These are phyloP conservation scores for Philopotamus ludificatus DNA, from an alignment of 1,140 invertebrate species.

Conservation along the genomic window DNA sequence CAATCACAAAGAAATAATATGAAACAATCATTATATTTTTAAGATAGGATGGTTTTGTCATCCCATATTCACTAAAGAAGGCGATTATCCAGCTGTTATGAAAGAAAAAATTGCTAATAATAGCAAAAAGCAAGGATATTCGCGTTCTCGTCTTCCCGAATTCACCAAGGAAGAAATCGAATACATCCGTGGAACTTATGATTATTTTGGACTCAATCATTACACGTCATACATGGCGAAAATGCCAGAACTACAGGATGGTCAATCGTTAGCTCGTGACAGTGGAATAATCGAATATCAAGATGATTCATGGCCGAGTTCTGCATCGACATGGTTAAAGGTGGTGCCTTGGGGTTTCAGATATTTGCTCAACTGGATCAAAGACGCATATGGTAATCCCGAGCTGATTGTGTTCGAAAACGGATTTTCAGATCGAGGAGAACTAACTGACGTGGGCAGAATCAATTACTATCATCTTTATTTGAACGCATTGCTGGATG, in stretches of 20 bases:
- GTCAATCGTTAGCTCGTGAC: constrained; percentile 53
- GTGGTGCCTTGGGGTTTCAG: constrained; percentile 65
- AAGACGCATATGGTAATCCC: constrained; percentile 61
- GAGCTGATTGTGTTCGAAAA: constrained; percentile 68
- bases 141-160: constrained; percentile 53
- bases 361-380: constrained; percentile 63
- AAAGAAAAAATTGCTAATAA: constrained; percentile 54
- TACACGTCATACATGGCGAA: constrained; percentile 51
- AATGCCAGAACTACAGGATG: background rate
- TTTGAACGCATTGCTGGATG: constrained; percentile 64
- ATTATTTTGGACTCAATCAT: constrained; percentile 67
- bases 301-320: constrained; percentile 53
- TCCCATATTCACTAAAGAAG: constrained; percentile 59
- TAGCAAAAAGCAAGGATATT: constrained; percentile 53
- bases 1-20: background rate
- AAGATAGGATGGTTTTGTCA: constrained; percentile 55
- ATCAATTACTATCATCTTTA: constrained; percentile 55
- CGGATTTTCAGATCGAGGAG: constrained; percentile 58
- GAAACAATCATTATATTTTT: background rate
- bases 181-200: constrained; percentile 58
- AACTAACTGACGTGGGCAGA: constrained; percentile 46
- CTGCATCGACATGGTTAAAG: constrained; percentile 55
- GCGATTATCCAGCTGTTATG: constrained; percentile 63
- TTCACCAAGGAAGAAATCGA: constrained; percentile 56
- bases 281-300: constrained; percentile 53